Evolutionary conservation across 2,888 invertebrate species (phyloP).

Genomic region (Perithous albicinctus): DNA sequence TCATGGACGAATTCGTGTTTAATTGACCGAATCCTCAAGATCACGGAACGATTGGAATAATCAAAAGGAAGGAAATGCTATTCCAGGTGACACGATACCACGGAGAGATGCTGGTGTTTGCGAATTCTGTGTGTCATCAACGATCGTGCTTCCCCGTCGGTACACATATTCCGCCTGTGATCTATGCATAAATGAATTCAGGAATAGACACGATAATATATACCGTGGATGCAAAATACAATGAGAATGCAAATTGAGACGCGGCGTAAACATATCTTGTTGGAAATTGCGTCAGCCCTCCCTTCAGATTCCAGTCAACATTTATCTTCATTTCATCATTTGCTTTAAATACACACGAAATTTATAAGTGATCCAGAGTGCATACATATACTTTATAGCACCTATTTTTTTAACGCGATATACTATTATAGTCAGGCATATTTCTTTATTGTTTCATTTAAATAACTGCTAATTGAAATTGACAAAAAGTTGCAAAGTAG

Average conservation of each 20-base stretch:
- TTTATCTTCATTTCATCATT: constrained; percentile 7
- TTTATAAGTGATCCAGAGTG: not conserved
- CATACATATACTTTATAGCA: not conserved
- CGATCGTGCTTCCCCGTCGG: constrained; percentile 14
- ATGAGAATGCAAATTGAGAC: constrained; percentile 9
- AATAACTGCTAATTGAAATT: too few relatives aligned
- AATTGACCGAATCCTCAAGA: not conserved
- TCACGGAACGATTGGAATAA: not conserved
- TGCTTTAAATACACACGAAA: not conserved
- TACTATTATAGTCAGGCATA: not conserved
- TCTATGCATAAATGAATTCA: constrained; percentile 27
- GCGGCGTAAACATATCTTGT: constrained; percentile 36
- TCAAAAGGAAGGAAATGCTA: not conserved
- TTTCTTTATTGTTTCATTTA: too few relatives aligned
- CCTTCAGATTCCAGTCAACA: not conserved
- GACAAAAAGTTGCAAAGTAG: too few relatives aligned
- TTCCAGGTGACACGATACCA: not conserved
- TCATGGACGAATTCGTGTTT: not conserved
- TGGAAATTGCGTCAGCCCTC: constrained; percentile 26
- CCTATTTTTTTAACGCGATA: not conserved
- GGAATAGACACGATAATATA: constrained; percentile 9
- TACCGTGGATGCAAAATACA: not conserved
- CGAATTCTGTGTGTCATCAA: not conserved
- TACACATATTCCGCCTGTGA: not conserved
- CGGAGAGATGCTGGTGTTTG: not conserved